phyloP scores from a whole-genome alignment of 2,888 invertebrate species.

The Ophion ellenae region DNA sequence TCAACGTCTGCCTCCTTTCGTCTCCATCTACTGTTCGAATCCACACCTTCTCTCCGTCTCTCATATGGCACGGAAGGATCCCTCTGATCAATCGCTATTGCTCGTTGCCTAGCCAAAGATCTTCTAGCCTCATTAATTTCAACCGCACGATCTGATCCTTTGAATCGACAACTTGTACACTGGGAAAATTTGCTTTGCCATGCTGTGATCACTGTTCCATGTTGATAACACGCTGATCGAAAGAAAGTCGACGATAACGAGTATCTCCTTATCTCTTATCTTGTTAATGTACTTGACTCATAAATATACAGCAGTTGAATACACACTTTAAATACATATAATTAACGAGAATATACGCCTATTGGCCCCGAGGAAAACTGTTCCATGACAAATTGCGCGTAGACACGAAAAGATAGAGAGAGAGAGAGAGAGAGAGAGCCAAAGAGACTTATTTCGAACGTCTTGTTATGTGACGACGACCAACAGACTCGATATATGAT shows the following conservation, averaged over 20 bases:
- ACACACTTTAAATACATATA: constrained; percentile 15
- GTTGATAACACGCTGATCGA: constrained; percentile 38
- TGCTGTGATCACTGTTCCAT: constrained; percentile 14
- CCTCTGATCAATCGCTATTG: constrained; percentile 56
- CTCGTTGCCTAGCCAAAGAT: constrained; percentile 12
- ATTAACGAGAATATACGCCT: neutral
- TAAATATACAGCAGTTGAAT: constrained; percentile 31
- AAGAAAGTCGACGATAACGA: constrained; percentile 26
- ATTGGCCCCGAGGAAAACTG: constrained; percentile 28
- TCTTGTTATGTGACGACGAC: constrained; percentile 24
- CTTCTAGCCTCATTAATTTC: constrained; percentile 65
- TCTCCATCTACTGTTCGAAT: constrained; percentile 41
- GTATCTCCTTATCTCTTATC: constrained; percentile 17
- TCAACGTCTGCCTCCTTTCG: constrained; percentile 39
- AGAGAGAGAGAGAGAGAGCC: constrained; percentile 3
- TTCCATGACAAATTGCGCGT: constrained; percentile 43
- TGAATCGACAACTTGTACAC: constrained; percentile 60
- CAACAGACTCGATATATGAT: constrained; percentile 23
- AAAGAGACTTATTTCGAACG: constrained; percentile 7
- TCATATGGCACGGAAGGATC: constrained; percentile 16
- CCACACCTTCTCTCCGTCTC: constrained; percentile 52
- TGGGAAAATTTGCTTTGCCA: constrained; percentile 57
- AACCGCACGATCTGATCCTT: constrained; percentile 51
- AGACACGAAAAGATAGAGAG: constrained; percentile 40
- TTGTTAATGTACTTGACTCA: constrained; percentile 46